A percentile compares a stretch with the other conserved stretches of the same genome.
phyloP scores from a whole-genome alignment of 1,140 invertebrate genomes.

The Pseudomyrmex sp. region DNA sequence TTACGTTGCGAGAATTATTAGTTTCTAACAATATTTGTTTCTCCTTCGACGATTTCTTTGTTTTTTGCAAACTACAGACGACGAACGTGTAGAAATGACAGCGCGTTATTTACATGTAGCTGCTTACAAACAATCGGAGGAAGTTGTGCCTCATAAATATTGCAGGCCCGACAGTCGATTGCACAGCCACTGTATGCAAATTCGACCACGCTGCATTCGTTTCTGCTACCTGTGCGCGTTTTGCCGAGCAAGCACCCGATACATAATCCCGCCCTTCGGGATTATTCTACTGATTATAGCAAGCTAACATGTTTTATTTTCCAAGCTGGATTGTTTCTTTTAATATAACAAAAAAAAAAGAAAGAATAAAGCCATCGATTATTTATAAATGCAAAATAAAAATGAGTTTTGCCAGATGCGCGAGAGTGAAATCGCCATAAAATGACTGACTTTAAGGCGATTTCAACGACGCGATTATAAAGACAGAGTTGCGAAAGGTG shows the following conservation, averaged over 20 bases:
- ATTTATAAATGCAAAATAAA: neutral
- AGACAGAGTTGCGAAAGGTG: neutral
- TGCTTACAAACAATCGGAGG: constrained; percentile 82
- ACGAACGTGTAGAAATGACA: neutral
- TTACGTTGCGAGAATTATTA: too few relatives aligned
- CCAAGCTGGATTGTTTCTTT: neutral
- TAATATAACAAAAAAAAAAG: neutral
- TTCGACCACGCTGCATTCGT: constrained; percentile 41
- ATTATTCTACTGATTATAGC: constrained; percentile 54
- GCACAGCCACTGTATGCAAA: constrained; percentile 79
- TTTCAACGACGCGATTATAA: constrained; percentile 36
- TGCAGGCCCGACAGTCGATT: constrained; percentile 53
- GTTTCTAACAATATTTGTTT: neutral
- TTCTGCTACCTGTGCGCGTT: constrained; percentile 3
- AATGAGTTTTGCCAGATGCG: constrained; percentile 20
- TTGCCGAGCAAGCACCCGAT: constrained; percentile 56
- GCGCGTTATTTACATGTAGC: constrained; percentile 40
- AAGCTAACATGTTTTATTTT: constrained; percentile 40
- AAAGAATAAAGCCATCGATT: neutral
- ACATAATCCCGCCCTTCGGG: constrained; percentile 32
- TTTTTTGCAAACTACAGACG: neutral
- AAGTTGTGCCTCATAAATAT: constrained; percentile 83
- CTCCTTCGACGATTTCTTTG: neutral
- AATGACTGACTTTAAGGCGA: constrained; percentile 20
- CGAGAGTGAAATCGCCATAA: constrained; percentile 14